Evolutionary conservation across 2,888 invertebrate genomes (phyloP), one percentile per base, ranked within the genome.

Genomic region (Cacoxenus indagator): DNA sequence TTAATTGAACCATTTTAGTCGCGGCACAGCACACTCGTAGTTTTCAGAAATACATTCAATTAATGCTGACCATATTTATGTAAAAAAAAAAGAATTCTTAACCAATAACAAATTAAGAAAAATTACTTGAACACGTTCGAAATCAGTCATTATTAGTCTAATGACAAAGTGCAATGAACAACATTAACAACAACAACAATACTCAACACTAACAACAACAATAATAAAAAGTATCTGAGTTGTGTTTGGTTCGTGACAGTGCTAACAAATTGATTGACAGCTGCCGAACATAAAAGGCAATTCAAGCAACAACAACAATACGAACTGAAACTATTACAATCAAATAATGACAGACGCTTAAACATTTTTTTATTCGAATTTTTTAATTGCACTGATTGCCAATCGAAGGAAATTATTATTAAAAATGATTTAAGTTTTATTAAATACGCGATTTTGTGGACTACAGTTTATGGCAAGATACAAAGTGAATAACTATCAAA

Each of bases 241-340:
- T 17, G 11, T 22, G 43, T 31, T 51, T 70, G 65, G 62, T 70
- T 72, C 70, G 70, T 45, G 81, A 81, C 65, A 71, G 71, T 69
- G 74, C 75, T 78, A 73, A 81, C 84, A 81, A 81, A 81, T 81
- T 81, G 84, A 82, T 83, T 81, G 81, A 80, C 82, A 82, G 78
- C 78, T 83, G 81, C 73, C 72, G 72, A 59, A 73, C 84, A 64
- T 67, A 81, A 81, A 80, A 73, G 77, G 84, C 71, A 83, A 80
- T 76, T 73, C 78, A 71, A 82, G 71, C 75, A 57, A 81, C 46
- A 70, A 68, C 71, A 71, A 65, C 72, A 29, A 65, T 66, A 45
- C 48, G 64, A 67, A 37, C 70, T 43, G 24, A 61, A 67, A 57
- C 67, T 43, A 24, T 17, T 11, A 46, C 55, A 54, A 48, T 46